A percentile compares a stretch with the other conserved stretches of the same genome.
phyloP scores from a whole-genome alignment of 1,140 invertebrate genomes.

The Neodiprion lecontei region DNA sequence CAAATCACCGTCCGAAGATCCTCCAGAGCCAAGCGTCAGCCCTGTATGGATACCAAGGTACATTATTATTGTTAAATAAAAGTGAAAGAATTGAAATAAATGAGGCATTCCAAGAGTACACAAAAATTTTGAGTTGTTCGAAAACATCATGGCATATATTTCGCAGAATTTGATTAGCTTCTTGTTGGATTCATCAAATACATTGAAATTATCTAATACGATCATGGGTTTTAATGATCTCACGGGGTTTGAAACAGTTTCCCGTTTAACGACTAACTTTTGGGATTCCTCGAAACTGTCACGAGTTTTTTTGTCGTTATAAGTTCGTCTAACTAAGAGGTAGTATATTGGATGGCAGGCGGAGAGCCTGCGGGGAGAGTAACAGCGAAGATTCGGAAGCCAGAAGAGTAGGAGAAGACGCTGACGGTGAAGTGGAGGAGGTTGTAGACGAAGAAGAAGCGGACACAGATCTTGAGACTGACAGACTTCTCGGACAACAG shows the following conservation, averaged over 20 bases:
- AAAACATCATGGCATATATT: neutral
- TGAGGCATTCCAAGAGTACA: constrained; percentile 32
- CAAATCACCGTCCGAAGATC: constrained; percentile 57
- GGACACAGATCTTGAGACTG: constrained; percentile 89
- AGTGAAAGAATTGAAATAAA: too few relatives aligned
- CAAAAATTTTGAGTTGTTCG: constrained; percentile 8
- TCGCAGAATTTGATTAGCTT: too few relatives aligned
- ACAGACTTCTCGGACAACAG: constrained; percentile 86
- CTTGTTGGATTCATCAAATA: too few relatives aligned
- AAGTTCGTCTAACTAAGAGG: constrained; percentile 59
- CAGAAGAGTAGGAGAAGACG: constrained; percentile 48
- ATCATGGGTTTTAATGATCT: too few relatives aligned
- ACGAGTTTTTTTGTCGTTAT: constrained; percentile 30
- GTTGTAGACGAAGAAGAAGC: constrained; percentile 74
- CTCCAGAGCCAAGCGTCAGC: constrained; percentile 58
- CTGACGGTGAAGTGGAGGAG: constrained; percentile 54
- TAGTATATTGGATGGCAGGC: constrained; percentile 60
- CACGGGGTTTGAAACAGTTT: neutral
- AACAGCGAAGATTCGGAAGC: constrained; percentile 58
- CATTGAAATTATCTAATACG: too few relatives aligned
- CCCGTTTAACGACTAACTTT: constrained; percentile 38
- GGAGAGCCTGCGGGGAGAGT: constrained; percentile 54
- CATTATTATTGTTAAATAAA: constrained; percentile 23
- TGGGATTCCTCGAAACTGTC: constrained; percentile 18
- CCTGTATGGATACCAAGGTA: constrained; percentile 74